Evolutionary conservation across 1,140 invertebrate genomes (phyloP).

Genomic region (Drosophila kanapiae): DNA sequence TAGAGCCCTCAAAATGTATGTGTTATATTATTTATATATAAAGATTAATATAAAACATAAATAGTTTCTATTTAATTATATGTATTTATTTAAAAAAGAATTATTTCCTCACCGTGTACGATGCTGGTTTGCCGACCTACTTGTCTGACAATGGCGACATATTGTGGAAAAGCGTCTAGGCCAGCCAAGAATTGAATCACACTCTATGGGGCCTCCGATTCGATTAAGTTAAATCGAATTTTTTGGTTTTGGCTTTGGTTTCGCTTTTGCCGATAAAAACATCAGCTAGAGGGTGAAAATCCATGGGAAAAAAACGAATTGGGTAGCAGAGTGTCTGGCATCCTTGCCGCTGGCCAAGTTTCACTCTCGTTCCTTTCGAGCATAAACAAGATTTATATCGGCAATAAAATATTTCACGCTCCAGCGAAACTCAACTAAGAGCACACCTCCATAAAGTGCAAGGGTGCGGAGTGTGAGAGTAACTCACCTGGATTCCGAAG

Average conservation of each 20-base stretch:
- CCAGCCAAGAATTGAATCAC: conserved; percentile 66
- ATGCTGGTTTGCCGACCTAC: conserved; percentile 20
- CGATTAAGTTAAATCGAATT: conserved; percentile 75
- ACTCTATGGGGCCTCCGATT: conserved; percentile 50
- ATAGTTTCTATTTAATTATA: background rate
- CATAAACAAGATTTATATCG: conserved; percentile 76
- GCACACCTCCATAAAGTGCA: conserved; percentile 33
- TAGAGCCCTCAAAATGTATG: background rate
- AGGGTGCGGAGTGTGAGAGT: background rate
- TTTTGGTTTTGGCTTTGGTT: conserved; percentile 55
- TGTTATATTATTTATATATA: background rate
- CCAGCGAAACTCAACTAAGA: conserved; percentile 51
- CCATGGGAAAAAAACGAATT: background rate
- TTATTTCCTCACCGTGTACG: background rate
- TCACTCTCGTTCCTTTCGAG: conserved; percentile 12
- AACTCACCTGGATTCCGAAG: background rate
- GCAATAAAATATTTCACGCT: conserved; percentile 74
- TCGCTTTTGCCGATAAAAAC: conserved; percentile 57
- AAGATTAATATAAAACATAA: background rate
- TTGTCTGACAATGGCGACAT: conserved; percentile 59
- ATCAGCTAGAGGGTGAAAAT: conserved; percentile 40
- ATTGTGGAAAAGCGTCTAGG: conserved; percentile 66
- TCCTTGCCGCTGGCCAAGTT: conserved; percentile 33
- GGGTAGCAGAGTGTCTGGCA: conserved; percentile 10
- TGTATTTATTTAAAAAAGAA: background rate